Base-by-base conservation (phyloP, 2,888 invertebrate genomes). In the Hemithea aestivaria region DNA sequence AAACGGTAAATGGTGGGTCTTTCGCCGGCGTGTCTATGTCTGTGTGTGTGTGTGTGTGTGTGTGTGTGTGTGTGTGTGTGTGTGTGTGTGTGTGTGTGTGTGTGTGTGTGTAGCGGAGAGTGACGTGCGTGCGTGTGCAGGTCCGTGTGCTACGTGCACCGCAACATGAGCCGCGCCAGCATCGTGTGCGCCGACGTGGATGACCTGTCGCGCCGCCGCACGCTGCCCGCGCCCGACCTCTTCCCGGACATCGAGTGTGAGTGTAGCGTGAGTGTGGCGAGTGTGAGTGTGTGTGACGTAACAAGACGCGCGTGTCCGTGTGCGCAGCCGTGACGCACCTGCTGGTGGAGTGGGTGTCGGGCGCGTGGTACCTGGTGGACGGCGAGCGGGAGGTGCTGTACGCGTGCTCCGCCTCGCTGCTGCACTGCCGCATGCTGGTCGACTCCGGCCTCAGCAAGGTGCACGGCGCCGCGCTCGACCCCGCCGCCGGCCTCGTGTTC, bases 291-390 rank as follows among this genome's bases (percentile, higher is more conserved):
- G 22, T 9, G 27, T n/a, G n/a, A n/a, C n/a, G n/a, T n/a, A n/a
- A n/a, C n/a, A n/a, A n/a, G n/a, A n/a, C n/a, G n/a, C n/a, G n/a
- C n/a, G n/a, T 7, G 27, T 10, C 7, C 22, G 30, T 42, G 31
- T 38, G n/a, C 26, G 67, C 74, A 93, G 94, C 90, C 50, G 92
- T 95, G 48, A 91, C 90, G 50, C 92, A 93, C 67, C 87, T 96
- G 60, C 91, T 92, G 4, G 73, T 92, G 50, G 96, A 97, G 81
- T 97, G 96, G 96, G 82, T 95, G 39, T 91, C 94, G 8, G 90
- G 91, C 57, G 95, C 95, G 84, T 96, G 95, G 95, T 97, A 96
- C 83, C 90, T 95, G 68, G 83, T 92, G 58, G 94, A 94, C 76
- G 90, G 89, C 58, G 84, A 82, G 35, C 88, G 90, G 48, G 91